phyloP scores from a whole-genome alignment of 2,797 vertebrate genomes.

The Lagodon rhomboides region DNA sequence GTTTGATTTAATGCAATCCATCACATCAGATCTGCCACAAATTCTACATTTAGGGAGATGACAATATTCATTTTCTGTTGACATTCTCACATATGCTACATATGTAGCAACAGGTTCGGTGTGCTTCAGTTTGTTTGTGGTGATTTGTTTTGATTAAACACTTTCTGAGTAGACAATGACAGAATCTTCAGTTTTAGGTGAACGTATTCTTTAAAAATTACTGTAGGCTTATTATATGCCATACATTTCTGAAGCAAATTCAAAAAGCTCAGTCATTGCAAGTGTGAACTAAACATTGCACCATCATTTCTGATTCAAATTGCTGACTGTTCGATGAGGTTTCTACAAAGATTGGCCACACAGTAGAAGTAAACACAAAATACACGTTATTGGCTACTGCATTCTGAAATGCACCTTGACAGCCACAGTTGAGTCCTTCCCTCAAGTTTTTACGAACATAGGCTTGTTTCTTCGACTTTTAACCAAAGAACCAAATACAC shows the following conservation, averaged over 20 bases:
- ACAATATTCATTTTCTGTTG: too few relatives aligned
- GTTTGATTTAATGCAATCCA: neutral
- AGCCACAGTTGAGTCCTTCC: neutral
- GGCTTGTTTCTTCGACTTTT: neutral
- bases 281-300: neutral
- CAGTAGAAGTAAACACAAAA: neutral
- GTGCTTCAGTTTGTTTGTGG: neutral
- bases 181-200: too few relatives aligned
- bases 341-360: neutral
- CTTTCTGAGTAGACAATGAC: too few relatives aligned
- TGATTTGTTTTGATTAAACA: neutral
- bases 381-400: neutral
- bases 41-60: too few relatives aligned
- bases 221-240: neutral
- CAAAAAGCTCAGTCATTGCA: neutral
- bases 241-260: too few relatives aligned
- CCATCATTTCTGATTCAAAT: neutral
- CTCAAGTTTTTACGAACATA: neutral
- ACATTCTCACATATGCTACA: too few relatives aligned
- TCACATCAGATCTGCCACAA: neutral
- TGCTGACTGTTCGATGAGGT: neutral
- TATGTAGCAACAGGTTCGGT: neutral
- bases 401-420: neutral
- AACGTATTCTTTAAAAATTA: neutral
- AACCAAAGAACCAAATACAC: neutral